Evolutionary conservation across 1,140 invertebrate genomes (phyloP).

Genomic region (Diplogasteroides magnus): DNA sequence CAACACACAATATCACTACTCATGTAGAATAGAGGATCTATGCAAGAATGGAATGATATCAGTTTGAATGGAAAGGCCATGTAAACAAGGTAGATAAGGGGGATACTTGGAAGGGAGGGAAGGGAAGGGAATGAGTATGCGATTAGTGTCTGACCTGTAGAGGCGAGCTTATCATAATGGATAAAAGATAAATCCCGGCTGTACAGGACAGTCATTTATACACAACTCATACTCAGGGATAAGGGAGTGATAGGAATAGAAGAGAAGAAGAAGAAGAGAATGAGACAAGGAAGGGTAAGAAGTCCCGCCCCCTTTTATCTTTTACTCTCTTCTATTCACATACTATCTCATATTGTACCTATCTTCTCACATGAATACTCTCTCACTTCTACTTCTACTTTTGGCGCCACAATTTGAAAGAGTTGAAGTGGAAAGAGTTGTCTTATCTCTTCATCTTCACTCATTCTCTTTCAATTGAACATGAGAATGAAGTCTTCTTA

Average conservation of each 20-base stretch:
- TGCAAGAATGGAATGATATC: too few species aligned
- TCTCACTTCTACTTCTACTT: too few species aligned
- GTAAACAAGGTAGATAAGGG: background rate
- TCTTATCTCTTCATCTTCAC: background rate
- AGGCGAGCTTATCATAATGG: background rate
- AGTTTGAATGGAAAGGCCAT: too few species aligned
- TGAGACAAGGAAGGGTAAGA: background rate
- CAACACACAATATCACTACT: too few species aligned
- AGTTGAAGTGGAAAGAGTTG: background rate
- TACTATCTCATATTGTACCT: too few species aligned
- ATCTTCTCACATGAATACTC: too few species aligned
- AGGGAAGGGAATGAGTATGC: background rate
- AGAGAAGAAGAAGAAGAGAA: background rate
- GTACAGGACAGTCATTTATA: background rate
- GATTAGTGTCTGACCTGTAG: background rate
- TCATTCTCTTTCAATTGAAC: background rate
- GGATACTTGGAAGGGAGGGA: background rate
- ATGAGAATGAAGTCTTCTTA: too few species aligned
- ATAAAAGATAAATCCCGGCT: background rate
- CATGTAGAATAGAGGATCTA: too few species aligned
- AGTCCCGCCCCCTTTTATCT: too few species aligned
- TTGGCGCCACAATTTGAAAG: too few species aligned
- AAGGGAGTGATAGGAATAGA: background rate
- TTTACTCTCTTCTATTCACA: too few species aligned
- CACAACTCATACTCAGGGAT: background rate